Conservation (phyloP, 2,797 vertebrate species). For the Lagocephalus sceleratus region DNA sequence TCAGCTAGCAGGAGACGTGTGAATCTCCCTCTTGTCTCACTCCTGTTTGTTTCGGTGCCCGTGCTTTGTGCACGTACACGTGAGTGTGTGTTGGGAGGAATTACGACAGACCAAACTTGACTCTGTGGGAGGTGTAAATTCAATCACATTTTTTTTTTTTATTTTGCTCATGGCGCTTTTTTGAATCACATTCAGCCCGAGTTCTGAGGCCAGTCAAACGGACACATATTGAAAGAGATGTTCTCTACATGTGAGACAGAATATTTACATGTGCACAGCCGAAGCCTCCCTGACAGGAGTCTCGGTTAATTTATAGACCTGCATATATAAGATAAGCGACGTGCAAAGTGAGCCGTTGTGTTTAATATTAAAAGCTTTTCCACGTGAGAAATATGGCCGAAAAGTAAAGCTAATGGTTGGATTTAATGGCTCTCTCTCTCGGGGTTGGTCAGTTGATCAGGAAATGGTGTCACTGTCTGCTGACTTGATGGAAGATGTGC, state of each 20-base stretch:
- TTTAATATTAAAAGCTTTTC: conserved; percentile 57
- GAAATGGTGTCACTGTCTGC: conserved; percentile 55
- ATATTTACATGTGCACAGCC: conserved; percentile 46
- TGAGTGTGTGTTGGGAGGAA: conserved; percentile 43
- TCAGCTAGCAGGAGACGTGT: conserved; percentile 57
- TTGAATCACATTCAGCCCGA: conserved; percentile 59
- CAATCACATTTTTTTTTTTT: conserved; percentile 64
- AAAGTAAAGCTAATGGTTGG: conserved; percentile 37
- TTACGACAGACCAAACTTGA: conserved; percentile 69
- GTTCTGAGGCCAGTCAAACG: conserved; percentile 69
- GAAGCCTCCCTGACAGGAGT: conserved; percentile 42
- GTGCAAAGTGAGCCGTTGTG: conserved; percentile 46
- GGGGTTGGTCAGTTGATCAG: conserved; percentile 46
- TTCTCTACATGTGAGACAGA: conserved; percentile 50
- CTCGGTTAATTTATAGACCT: conserved; percentile 64
- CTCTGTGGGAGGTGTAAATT: conserved; percentile 78
- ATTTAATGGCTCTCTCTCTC: conserved; percentile 33
- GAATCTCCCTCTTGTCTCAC: conserved; percentile 47
- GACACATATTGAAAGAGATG: conserved; percentile 61
- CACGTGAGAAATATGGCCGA: conserved; percentile 42
- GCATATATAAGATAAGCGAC: conserved; percentile 64
- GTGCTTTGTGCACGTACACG: conserved; percentile 2
- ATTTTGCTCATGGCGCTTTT: conserved; percentile 47
- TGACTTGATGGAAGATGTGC: conserved; percentile 50
- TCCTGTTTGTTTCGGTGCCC: conserved; percentile 18